phyloP scores from a whole-genome alignment of 2,113 vertebrate genomes.

The Thunnus maccoyii region DNA sequence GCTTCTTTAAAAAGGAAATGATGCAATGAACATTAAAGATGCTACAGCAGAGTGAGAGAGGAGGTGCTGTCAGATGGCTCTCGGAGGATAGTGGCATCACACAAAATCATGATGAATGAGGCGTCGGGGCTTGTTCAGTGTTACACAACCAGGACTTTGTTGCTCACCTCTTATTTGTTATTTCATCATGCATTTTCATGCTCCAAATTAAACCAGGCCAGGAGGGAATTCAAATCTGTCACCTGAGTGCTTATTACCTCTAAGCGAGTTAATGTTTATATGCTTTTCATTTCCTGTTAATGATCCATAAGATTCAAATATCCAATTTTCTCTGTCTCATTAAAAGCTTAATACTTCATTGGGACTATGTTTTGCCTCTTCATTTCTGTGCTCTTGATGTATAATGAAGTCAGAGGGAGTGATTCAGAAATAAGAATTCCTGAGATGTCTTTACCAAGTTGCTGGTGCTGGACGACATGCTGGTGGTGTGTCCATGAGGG shows the following conservation, averaged over 20 bases:
- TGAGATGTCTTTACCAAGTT: conserved; percentile 77
- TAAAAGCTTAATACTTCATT: conserved; percentile 12
- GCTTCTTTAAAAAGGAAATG: conserved; percentile 48
- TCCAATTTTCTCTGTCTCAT: not conserved
- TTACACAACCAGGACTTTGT: conserved; percentile 35
- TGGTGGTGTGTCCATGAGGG: conserved; percentile 79
- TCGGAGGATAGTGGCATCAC: conserved; percentile 37
- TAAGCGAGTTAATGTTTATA: not conserved
- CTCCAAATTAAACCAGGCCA: conserved; percentile 21
- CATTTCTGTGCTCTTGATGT: not conserved
- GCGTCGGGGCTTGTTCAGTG: conserved; percentile 5
- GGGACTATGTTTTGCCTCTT: not conserved
- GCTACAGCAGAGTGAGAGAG: conserved; percentile 14
- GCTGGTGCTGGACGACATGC: conserved; percentile 80
- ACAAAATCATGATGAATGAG: conserved; percentile 53
- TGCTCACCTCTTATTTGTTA: conserved; percentile 36
- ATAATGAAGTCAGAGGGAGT: not conserved
- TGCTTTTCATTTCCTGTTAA: conserved; percentile 16
- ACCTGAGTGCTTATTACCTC: conserved; percentile 19
- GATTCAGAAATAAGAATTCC: not conserved
- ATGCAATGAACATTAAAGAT: conserved; percentile 43
- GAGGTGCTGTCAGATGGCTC: conserved; percentile 48
- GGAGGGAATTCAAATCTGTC: conserved; percentile 16
- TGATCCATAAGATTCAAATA: conserved; percentile 10
- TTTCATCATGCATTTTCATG: conserved; percentile 46